A percentile compares a stretch with the other conserved stretches of the same genome.
phyloP scores from a whole-genome alignment of 2,113 vertebrate genomes.

The Phycodurus eques region DNA sequence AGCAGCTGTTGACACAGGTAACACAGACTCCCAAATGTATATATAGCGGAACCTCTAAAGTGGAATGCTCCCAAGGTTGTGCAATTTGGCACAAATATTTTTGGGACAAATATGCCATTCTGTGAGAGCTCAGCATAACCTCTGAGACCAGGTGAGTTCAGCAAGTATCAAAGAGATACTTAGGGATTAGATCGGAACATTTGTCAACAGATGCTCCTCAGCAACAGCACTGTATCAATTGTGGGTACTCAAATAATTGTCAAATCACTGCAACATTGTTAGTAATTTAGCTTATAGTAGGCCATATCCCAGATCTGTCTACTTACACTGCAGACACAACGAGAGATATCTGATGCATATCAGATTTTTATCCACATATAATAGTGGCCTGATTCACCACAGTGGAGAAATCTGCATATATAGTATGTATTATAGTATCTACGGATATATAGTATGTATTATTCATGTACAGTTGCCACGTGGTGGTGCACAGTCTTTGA shows the following conservation, averaged over 20 bases:
- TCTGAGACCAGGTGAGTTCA: not conserved
- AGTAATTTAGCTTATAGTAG: not conserved
- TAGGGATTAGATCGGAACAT: no score
- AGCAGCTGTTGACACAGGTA: slow-evolving; percentile 59
- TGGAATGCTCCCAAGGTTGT: not conserved
- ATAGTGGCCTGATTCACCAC: not conserved
- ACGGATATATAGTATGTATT: not conserved
- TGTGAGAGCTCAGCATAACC: not conserved
- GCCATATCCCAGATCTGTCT: not conserved
- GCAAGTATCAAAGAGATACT: not conserved
- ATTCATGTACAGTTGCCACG: not conserved
- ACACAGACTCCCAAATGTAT: slow-evolving; percentile 18
- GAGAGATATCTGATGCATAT: not conserved
- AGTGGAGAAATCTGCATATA: not conserved
- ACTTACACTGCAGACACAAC: not conserved
- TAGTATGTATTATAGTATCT: not conserved
- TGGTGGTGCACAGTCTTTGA: not conserved
- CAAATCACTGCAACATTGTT: not conserved
- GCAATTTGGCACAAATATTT: slow-evolving; percentile 17
- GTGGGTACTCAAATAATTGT: not conserved
- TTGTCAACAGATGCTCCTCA: no score
- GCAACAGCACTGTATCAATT: not conserved
- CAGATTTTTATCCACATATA: not conserved
- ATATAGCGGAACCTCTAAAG: not conserved
- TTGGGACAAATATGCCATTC: not conserved